Conservation (phyloP, 2,888 invertebrate genomes). For the Tricholauxania praeusta region DNA sequence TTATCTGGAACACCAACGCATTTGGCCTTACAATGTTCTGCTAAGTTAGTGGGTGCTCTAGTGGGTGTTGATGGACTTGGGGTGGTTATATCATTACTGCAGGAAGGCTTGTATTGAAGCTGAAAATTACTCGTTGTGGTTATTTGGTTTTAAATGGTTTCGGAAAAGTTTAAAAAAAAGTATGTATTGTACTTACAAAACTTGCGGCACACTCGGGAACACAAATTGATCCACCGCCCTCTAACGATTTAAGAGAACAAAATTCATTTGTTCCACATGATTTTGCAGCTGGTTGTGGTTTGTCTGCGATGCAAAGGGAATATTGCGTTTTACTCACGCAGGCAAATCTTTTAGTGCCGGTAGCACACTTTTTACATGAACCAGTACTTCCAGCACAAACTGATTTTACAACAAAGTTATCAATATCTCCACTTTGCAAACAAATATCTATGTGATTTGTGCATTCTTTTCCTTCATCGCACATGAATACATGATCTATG, state of each 20-base stretch:
- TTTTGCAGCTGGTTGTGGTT: neutral
- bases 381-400: neutral
- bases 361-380: neutral
- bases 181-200: neutral
- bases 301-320: neutral
- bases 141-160: neutral
- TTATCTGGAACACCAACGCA: no score
- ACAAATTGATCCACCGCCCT: neutral
- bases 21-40: neutral
- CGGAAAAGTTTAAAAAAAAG: neutral
- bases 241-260: slow-evolving; percentile 4
- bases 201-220: slow-evolving; percentile 1
- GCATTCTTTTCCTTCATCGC: neutral
- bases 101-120: slow-evolving; percentile 16
- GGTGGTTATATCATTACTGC: slow-evolving; percentile 15
- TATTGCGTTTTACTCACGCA: slow-evolving; percentile 24
- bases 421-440: neutral
- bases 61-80: slow-evolving; percentile 19
- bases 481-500: neutral
- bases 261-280: slow-evolving; percentile 4
- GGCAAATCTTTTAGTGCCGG: neutral
- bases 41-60: neutral
- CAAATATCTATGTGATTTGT: neutral
- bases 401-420: neutral
- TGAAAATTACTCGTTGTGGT: neutral